A percentile compares a stretch with the other conserved stretches of the same genome.
Evolutionary conservation across 1,140 invertebrate species (phyloP).

Genomic region (Ericerus pela): DNA sequence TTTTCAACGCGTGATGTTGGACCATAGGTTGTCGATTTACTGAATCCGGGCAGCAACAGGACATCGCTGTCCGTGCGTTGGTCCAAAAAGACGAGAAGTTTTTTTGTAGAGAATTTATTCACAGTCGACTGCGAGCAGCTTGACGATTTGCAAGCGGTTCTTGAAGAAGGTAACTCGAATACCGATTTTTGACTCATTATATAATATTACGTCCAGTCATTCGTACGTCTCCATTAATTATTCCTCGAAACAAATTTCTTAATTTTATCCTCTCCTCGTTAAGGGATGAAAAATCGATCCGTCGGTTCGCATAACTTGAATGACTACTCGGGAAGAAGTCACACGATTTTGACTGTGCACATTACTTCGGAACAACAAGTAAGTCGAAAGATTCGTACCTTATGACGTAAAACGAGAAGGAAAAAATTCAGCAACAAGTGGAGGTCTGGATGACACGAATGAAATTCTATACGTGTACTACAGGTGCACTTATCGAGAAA

Average conservation of each 20-base stretch:
- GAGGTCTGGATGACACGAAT: too few species aligned
- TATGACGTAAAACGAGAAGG: too few species aligned
- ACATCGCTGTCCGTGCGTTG: slow-evolving; percentile 76
- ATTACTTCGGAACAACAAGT: slow-evolving; percentile 64
- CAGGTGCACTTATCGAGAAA: too few species aligned
- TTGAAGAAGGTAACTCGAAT: slow-evolving; percentile 87
- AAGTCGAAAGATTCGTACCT: too few species aligned
- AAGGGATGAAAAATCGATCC: slow-evolving; percentile 68
- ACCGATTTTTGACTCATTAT: too few species aligned
- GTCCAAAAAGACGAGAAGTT: slow-evolving; percentile 79
- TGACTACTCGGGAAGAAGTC: slow-evolving; percentile 83
- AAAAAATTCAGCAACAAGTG: too few species aligned
- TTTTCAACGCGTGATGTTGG: slow-evolving; percentile 13
- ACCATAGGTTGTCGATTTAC: slow-evolving; percentile 74
- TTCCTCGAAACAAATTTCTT: background rate
- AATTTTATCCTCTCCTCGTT: background rate
- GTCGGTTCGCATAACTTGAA: slow-evolving; percentile 91
- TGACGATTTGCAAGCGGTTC: slow-evolving; percentile 82
- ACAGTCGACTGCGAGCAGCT: slow-evolving; percentile 83
- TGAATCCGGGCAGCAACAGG: slow-evolving; percentile 68
- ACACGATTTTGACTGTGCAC: slow-evolving; percentile 76
- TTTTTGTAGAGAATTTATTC: slow-evolving; percentile 91
- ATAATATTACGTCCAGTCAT: too few species aligned
- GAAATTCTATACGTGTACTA: too few species aligned
- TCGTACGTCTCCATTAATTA: background rate